Conservation (phyloP, 2,113 vertebrate species). For the Aix galericulata region DNA sequence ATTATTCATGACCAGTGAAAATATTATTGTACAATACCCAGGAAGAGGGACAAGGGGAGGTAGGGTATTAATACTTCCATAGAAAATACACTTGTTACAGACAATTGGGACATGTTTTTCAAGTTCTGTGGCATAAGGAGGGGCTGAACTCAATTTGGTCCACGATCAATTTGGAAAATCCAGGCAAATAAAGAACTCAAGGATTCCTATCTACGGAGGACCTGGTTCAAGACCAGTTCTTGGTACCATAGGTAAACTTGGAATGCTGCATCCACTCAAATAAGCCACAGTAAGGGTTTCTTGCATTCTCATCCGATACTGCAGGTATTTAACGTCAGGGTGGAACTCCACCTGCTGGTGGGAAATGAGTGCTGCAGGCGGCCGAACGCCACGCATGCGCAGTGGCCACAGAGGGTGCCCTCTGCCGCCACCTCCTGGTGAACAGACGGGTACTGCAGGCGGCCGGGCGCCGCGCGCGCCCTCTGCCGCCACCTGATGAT, state of each 20-base stretch:
- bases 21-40: neutral
- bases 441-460: no score
- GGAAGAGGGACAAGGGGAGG: neutral
- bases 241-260: constrained; percentile 78
- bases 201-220: neutral
- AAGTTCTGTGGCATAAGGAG: neutral
- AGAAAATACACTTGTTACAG: neutral
- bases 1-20: neutral
- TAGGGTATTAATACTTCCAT: constrained; percentile 24
- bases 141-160: neutral
- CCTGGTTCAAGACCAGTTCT: neutral
- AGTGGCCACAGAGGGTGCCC: no score
- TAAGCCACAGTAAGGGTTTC: constrained; percentile 86
- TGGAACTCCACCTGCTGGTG: no score
- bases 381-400: no score
- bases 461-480: no score
- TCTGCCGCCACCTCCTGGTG: no score
- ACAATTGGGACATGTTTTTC: neutral
- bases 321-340: no score
- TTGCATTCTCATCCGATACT: constrained; percentile 85
- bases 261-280: constrained; percentile 92
- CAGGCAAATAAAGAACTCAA: neutral
- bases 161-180: neutral
- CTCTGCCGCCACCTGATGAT: no score
- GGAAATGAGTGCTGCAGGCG: no score